Percentiles rank a stretch among this genome's conserved stretches.
Conservation (phyloP, 2,888 invertebrate species). For the Silvanus unidentatus region DNA sequence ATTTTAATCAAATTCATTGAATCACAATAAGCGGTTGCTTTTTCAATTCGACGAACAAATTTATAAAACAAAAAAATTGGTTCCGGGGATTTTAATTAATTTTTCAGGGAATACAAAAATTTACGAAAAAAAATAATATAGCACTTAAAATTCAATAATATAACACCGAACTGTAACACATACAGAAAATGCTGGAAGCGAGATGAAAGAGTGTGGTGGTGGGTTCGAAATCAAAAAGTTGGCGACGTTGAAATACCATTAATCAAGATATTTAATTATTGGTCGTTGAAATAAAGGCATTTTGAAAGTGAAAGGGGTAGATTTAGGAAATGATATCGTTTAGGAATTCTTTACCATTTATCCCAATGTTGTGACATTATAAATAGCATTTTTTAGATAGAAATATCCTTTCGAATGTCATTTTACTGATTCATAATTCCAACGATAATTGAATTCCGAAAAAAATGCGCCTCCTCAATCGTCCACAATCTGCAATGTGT, state of each 20-base stretch:
- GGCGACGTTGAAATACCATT: slow-evolving; percentile 24
- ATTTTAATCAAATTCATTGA: slow-evolving; percentile 43
- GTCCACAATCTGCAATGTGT: slow-evolving; percentile 1
- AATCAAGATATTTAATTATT: slow-evolving; percentile 40
- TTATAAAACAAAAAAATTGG: slow-evolving; percentile 34
- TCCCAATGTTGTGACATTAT: too few species aligned
- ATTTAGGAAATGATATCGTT: neutral
- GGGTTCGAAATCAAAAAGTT: neutral
- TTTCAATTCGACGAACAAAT: slow-evolving; percentile 32
- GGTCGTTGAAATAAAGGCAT: slow-evolving; percentile 32
- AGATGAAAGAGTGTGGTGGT: neutral
- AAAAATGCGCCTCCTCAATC: neutral
- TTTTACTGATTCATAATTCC: too few species aligned
- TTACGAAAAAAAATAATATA: slow-evolving; percentile 3
- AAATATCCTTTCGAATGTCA: too few species aligned
- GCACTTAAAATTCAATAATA: neutral
- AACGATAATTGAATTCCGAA: neutral
- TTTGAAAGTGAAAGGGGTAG: slow-evolving; percentile 3
- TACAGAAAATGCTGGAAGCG: too few species aligned
- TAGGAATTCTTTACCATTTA: too few species aligned
- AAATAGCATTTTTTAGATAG: too few species aligned
- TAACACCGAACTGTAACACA: neutral
- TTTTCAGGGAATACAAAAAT: slow-evolving; percentile 26
- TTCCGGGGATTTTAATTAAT: slow-evolving; percentile 35
- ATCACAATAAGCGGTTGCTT: slow-evolving; percentile 26